Base-by-base conservation (phyloP, 2,113 vertebrate species). In the Pseudorectes ferrugineus region DNA sequence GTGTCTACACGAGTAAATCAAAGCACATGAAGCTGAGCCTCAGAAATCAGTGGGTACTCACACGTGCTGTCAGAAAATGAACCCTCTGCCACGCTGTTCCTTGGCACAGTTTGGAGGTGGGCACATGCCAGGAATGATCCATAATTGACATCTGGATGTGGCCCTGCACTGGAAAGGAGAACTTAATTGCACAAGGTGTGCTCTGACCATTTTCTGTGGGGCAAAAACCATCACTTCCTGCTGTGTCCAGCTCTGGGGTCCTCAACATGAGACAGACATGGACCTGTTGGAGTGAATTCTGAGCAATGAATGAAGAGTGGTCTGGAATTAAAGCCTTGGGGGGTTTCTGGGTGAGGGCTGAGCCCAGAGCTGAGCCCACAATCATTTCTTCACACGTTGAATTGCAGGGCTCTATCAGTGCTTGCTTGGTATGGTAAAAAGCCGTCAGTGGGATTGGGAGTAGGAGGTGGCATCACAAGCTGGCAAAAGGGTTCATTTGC, bases 261-360 rank as follows among this genome's bases (percentile, higher is more conserved):
- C 24, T 76, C 31, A 8, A 5, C 4, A 20, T 14, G 3, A 23
- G 8, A 35, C 14, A 68, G 54, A 33, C 5, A 2, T 14, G 14
- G 61, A 48, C 31, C 22, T 42, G 35, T 19, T 48, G 40, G 33
- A 48, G 21, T 9, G 11, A 75, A 7, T 21, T 36, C 48, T 70
- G 71, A 38, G 12, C 35, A 36, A 0, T 1, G 12, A 26, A 49
- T 14, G 7, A 38, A 20, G 6, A 24, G 4, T 5, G 10, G 7
- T 52, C 42, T 61, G 24, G 31, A 73, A 48, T 0, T 0, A 70
- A 29, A 66, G 33, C 33, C 33, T 4, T 1, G 7, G 9, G 0
- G 7, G 1, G 2, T 4, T 77, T 71, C 81, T 77, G 49, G 24
- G 9, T 15, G 9, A 59, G 17, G 48, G 20, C 9, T 65, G 57